Evolutionary conservation across 1,140 invertebrate genomes (phyloP).

Genomic region (Harpegnathos saltator): DNA sequence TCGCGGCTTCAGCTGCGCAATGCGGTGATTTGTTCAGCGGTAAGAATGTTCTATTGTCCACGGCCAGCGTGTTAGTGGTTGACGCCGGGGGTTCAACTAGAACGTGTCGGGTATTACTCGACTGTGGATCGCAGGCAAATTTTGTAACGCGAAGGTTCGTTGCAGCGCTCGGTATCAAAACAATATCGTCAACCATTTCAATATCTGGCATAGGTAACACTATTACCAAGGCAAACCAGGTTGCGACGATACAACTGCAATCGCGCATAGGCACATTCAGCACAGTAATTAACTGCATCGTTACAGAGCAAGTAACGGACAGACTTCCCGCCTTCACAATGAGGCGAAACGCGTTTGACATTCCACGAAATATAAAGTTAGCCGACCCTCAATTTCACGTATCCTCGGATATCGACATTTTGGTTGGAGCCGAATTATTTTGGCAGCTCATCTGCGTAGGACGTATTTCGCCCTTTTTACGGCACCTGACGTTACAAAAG

Average conservation of each 20-base stretch:
- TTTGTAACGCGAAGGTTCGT: slow-evolving; percentile 36
- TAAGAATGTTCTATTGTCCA: slow-evolving; percentile 44
- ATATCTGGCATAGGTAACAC: slow-evolving; percentile 41
- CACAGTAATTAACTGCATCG: slow-evolving; percentile 20
- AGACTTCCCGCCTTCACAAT: neutral
- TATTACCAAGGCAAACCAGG: neutral
- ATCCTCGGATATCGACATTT: slow-evolving; percentile 63
- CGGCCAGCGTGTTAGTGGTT: neutral
- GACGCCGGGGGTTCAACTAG: too few relatives aligned
- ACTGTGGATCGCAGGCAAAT: slow-evolving; percentile 46
- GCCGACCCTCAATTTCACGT: slow-evolving; percentile 72
- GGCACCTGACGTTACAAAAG: neutral
- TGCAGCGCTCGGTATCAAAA: neutral
- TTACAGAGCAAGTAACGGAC: slow-evolving; percentile 36
- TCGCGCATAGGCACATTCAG: slow-evolving; percentile 29
- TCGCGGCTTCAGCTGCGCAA: too few relatives aligned
- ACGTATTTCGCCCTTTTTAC: neutral
- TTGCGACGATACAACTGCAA: neutral
- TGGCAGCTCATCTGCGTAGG: neutral
- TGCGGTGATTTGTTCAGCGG: slow-evolving; percentile 6
- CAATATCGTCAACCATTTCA: neutral
- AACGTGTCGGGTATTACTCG: slow-evolving; percentile 53
- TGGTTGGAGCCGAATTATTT: slow-evolving; percentile 18
- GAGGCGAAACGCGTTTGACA: neutral
- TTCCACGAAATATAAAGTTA: slow-evolving; percentile 52